Base-by-base conservation (phyloP, 2,113 vertebrate genomes). In the Vidua chalybeata region DNA sequence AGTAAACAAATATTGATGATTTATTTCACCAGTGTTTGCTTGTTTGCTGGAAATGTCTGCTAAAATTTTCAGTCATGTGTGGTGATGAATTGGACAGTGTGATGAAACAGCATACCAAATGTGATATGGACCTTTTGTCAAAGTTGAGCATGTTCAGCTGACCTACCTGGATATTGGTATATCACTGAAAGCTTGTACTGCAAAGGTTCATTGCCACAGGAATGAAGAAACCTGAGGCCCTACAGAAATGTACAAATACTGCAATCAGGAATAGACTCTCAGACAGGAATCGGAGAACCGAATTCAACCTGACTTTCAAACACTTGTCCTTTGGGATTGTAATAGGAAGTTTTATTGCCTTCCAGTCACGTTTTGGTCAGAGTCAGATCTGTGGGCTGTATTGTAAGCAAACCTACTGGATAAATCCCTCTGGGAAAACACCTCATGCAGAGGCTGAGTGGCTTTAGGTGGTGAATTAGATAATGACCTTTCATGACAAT, bases 251-350 rank as follows among this genome's bases (percentile, higher is more conserved):
- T 88, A 94, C 85, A 91, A 94, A 91, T 55, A 87, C 48, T 80
- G 63, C 75, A 94, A 84, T 93, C 82, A 93, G 72, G 51, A 90
- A 63, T 4, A 75, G 76, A 90, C 55, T 93, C 88, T 86, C 17
- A 48, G 72, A 86, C 64, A 89, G 61, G 86, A 77, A 74, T 67
- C 3, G 4, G 59, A 88, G 76, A 77, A 84, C 84, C 30, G 46
- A 93, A 64, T 94, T 94, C 78, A 87, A 84, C 68, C 43, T 39
- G 41, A 74, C 59, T 94, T 94, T 94, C 76, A 90, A 95, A 64
- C 16, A 54, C 77, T 90, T 89, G 48, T 92, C 90, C 83, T 93
- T 81, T 92, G 86, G 80, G 91, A 94, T 78, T 94, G 52, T 48
- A 86, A 77, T 58, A 84, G 64, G 77, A 94, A 39, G 12, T 1